Evolutionary conservation across 2,797 vertebrate genomes (phyloP).

Genomic region (Astyanax mexicanus): DNA sequence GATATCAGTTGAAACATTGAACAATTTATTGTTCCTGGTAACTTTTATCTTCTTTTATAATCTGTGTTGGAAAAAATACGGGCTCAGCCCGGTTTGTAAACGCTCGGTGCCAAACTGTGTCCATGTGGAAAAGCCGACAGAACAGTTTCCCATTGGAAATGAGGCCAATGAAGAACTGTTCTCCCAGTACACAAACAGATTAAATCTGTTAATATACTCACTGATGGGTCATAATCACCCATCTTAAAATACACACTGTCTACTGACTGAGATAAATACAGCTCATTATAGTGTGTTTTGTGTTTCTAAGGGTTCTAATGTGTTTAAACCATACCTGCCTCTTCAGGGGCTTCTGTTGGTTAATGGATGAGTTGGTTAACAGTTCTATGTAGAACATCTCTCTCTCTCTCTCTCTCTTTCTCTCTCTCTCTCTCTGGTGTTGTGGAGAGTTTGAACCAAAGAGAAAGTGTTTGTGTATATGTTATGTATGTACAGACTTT

Average conservation of each 20-base stretch:
- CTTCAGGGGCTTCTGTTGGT: background rate
- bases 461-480: background rate
- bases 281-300: background rate
- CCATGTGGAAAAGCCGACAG: too few species aligned
- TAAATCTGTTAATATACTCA: background rate
- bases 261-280: background rate
- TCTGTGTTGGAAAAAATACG: too few species aligned
- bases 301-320: background rate
- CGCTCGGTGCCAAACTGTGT: too few species aligned
- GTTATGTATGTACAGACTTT: background rate
- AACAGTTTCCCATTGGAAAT: too few species aligned
- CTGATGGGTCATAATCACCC: slow-evolving; percentile 10
- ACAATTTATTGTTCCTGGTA: too few species aligned
- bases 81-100: too few species aligned
- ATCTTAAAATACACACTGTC: background rate
- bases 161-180: too few species aligned
- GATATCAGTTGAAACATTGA: too few species aligned
- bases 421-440: background rate
- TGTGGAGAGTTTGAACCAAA: background rate
- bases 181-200: background rate
- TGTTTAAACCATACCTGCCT: background rate
- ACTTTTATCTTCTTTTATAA: too few species aligned
- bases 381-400: background rate
- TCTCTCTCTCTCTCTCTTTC: too few species aligned
- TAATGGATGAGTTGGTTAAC: slow-evolving; percentile 2